phyloP scores from a whole-genome alignment of 2,113 vertebrate species.

The Sisor rabdophorus region DNA sequence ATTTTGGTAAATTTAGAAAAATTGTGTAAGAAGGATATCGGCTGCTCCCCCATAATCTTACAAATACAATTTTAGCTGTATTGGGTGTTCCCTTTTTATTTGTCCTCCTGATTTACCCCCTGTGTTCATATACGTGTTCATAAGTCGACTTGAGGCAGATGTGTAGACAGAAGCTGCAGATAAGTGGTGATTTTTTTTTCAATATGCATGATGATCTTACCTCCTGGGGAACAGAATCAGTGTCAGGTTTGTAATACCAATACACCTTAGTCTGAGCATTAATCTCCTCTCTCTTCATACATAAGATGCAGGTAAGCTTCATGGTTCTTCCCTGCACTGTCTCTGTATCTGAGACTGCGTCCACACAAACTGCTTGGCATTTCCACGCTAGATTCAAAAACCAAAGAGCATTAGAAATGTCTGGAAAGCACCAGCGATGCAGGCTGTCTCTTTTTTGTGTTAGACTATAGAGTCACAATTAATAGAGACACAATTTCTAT shows the following conservation, averaged over 20 bases:
- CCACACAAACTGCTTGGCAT: constrained; percentile 84
- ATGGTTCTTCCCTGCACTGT: constrained; percentile 79
- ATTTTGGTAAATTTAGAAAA: too few relatives aligned
- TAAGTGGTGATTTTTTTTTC: not conserved
- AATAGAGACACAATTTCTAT: not conserved
- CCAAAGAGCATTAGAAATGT: constrained; percentile 3
- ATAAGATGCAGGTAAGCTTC: constrained; percentile 90
- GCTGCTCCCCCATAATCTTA: too few relatives aligned
- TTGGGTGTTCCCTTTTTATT: too few relatives aligned
- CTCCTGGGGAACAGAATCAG: constrained; percentile 62
- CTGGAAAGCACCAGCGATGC: not conserved
- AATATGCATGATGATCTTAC: constrained; percentile 63
- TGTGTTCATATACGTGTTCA: too few relatives aligned
- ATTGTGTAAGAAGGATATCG: too few relatives aligned
- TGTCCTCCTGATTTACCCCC: too few relatives aligned
- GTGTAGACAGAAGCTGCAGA: not conserved
- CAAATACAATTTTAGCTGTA: too few relatives aligned
- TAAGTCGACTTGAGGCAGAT: not conserved
- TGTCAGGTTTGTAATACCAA: constrained; percentile 77
- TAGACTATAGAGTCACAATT: not conserved
- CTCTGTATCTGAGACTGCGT: constrained; percentile 82
- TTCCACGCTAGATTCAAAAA: constrained; percentile 65
- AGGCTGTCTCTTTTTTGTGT: not conserved
- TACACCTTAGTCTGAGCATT: constrained; percentile 76
- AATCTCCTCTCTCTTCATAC: constrained; percentile 91